Conservation (phyloP, 2,888 invertebrate genomes). For the Hydraecia micacea region DNA sequence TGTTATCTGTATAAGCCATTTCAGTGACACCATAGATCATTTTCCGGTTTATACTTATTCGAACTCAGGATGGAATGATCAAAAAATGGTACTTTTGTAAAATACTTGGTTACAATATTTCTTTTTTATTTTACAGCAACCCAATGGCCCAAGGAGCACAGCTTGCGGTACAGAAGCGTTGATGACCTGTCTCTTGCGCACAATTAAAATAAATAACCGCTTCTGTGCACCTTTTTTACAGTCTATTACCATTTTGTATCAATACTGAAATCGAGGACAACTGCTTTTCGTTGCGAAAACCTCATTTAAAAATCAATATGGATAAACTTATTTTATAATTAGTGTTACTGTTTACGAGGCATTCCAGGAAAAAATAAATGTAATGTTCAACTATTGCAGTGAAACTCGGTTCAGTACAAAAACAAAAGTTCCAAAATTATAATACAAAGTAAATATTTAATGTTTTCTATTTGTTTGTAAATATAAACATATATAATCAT, state of each 20-base stretch:
- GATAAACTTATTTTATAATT: not conserved
- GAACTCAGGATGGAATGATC: not conserved
- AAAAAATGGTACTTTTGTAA: not conserved
- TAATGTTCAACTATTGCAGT: not conserved
- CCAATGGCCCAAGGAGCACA: constrained; percentile 89
- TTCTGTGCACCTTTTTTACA: not conserved
- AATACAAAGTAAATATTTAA: not conserved
- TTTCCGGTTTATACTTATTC: not conserved
- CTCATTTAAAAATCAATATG: not conserved
- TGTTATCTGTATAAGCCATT: not conserved
- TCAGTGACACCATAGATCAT: not conserved
- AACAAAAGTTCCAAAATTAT: not conserved
- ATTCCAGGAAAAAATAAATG: not conserved
- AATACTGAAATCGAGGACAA: not conserved
- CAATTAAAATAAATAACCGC: constrained; percentile 66
- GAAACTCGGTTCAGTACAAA: not conserved
- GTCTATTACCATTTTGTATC: constrained; percentile 5
- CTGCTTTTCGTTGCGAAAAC: constrained; percentile 2
- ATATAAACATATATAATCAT: constrained; percentile 37
- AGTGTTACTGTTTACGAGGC: not conserved
- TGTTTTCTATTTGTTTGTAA: constrained; percentile 26
- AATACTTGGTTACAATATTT: not conserved
- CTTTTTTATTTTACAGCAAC: constrained; percentile 79
- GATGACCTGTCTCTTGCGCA: constrained; percentile 82
- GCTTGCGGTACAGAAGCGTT: constrained; percentile 86